Evolutionary conservation across 2,888 invertebrate species (phyloP).

Genomic region (Suillia variegata): DNA sequence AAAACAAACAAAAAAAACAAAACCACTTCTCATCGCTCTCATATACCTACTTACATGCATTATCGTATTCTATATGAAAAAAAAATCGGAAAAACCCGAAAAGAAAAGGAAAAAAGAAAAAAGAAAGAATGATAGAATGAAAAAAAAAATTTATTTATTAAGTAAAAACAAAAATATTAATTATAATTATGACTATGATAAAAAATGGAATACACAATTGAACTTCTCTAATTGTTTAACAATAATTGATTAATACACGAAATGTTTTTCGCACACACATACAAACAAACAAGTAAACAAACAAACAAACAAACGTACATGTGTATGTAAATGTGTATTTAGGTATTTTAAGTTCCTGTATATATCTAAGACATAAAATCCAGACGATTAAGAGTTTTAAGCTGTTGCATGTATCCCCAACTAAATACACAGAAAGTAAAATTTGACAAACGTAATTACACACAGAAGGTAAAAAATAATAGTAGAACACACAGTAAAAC

Average conservation of each 20-base stretch:
- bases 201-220: slow-evolving; percentile 4
- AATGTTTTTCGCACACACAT: slow-evolving; percentile 18
- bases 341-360: slow-evolving; percentile 59
- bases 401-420: neutral
- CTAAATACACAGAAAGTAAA: slow-evolving; percentile 1
- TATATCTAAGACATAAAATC: slow-evolving; percentile 50
- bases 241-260: slow-evolving; percentile 32
- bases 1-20: too few relatives aligned
- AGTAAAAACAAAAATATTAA: slow-evolving; percentile 18
- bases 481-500: too few relatives aligned
- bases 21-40: slow-evolving; percentile 3
- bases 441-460: slow-evolving; percentile 11
- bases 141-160: slow-evolving; percentile 23
- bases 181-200: slow-evolving; percentile 15
- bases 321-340: slow-evolving; percentile 43
- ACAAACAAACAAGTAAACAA: too few relatives aligned
- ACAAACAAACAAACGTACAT: too few relatives aligned
- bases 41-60: neutral
- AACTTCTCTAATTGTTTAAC: slow-evolving; percentile 41
- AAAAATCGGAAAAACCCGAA: neutral
- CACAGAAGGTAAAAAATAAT: too few relatives aligned
- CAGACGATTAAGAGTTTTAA: slow-evolving; percentile 14
- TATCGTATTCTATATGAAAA: neutral
- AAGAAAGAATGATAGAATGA: neutral
- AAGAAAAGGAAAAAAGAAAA: neutral